These are phyloP conservation scores for Theretra japonica DNA, from an alignment of 2,888 invertebrate genomes.

Conservation along the genomic window DNA sequence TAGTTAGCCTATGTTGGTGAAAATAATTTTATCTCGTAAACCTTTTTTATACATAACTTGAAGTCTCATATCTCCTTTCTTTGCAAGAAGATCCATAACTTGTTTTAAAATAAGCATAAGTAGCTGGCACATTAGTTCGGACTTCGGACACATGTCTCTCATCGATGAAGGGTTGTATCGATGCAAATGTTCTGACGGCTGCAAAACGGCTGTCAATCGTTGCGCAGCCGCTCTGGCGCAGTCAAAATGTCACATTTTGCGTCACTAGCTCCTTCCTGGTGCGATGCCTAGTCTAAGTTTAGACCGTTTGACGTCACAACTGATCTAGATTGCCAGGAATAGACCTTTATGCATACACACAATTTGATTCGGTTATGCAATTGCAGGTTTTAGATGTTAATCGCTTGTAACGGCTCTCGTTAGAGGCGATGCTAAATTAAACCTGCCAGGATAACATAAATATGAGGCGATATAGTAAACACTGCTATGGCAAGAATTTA, in stretches of 20 bases:
- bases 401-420: background rate
- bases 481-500: background rate
- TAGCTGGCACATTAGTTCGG: background rate
- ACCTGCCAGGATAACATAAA: constrained; percentile 16
- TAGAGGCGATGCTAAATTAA: background rate
- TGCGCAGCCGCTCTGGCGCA: constrained; percentile 31
- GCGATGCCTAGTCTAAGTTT: constrained; percentile 57
- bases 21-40: too few relatives aligned
- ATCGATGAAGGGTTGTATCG: constrained; percentile 11
- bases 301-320: constrained; percentile 61
- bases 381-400: constrained; percentile 15
- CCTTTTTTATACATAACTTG: too few relatives aligned
- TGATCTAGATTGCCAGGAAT: constrained; percentile 57
- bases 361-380: constrained; percentile 26
- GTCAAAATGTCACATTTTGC: constrained; percentile 61
- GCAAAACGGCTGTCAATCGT: constrained; percentile 24
- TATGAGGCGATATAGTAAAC: background rate
- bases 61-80: too few relatives aligned
- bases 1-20: too few relatives aligned
- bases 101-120: too few relatives aligned
- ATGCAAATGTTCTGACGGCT: constrained; percentile 2
- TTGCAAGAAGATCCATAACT: too few relatives aligned
- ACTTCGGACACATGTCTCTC: background rate
- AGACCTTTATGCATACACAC: constrained; percentile 36
- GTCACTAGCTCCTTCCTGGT: constrained; percentile 68